These are phyloP conservation scores for Tangara arthus DNA, from an alignment of 2,797 vertebrate species.

Conservation along the genomic window DNA sequence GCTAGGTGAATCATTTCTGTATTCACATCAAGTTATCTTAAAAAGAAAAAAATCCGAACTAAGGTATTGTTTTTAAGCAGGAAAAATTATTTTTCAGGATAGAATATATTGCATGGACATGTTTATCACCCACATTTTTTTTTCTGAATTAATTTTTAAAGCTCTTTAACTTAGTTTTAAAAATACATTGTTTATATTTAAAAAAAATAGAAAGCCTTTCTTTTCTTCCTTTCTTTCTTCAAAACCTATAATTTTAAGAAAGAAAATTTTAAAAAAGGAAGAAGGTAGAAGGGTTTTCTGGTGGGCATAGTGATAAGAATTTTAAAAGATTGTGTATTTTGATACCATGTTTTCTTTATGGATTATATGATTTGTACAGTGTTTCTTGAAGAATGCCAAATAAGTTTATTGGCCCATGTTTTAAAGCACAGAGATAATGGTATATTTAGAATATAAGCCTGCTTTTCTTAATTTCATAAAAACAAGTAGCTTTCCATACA, in stretches of 20 bases:
- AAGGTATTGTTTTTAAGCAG: background rate
- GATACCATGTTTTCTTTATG: background rate
- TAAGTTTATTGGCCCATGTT: background rate
- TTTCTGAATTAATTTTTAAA: background rate
- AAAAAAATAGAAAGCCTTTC: background rate
- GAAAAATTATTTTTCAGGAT: background rate
- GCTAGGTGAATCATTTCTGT: background rate
- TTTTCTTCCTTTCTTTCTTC: background rate
- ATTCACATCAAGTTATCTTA: background rate
- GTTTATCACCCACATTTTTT: background rate
- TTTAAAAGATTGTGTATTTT: background rate
- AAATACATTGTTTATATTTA: background rate
- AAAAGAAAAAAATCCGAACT: background rate
- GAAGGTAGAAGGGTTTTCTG: background rate
- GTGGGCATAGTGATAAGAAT: background rate
- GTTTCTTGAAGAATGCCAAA: background rate
- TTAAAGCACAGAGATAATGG: background rate
- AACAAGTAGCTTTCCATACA: background rate
- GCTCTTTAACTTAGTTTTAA: background rate
- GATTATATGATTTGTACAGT: background rate
- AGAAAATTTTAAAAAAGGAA: background rate
- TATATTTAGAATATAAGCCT: background rate
- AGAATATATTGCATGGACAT: background rate
- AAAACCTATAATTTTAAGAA: background rate
- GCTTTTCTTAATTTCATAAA: background rate